Base-by-base conservation (phyloP, 2,888 invertebrate genomes). In the Lasioglossum oenotherae region DNA sequence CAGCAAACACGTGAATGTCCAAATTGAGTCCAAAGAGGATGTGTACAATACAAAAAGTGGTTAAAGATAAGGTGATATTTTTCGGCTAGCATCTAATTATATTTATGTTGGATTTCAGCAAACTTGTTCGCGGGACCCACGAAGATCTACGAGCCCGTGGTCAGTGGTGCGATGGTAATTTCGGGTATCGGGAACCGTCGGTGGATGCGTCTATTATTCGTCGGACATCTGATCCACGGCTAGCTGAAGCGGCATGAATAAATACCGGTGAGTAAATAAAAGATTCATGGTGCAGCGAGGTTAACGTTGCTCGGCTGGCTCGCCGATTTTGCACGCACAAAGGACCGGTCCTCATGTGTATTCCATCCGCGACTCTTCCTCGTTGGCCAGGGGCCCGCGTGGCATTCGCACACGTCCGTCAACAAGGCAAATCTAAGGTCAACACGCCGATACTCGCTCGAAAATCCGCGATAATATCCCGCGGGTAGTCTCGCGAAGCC, bases 361-460 rank as follows among this genome's bases (percentile, higher is more conserved):
- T 92, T 92, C 92, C 85, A 87, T 80, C 74, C 88, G 88, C 81
- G 88, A 78, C 82, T 89, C 84, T 92, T 92, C 92, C 92, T 92
- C 88, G 88, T 92, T 92, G 91, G 90, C 90, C 72, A 41, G 64
- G 27, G 78, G 88, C 90, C 90, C 90, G 73, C 75, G 74, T 73
- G 71, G 73, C 92, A 91, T 92, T 91, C 91, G 76, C 74, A 74
- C 90, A 91, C 88, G 91, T 91, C 67, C 86, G 49, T 46, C 80
- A 82, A 81, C 79, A 80, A 86, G 80, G 83, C 83, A 82, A 89
- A 84, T 82, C 81, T 84, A 89, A 89, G 82, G 86, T 84, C 80
- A 85, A 67, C 46, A 46, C 69, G 71, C n/a, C 41, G 71, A 41
- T 71, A 78, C 67, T n/a, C 64, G 53, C n/a, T 71, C 80, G 53